Evolutionary conservation across 30 jellyfish, hydroid and myxozoan genomes (phyloP), one percentile per base, ranked within the genome.

Genomic region (Chrysaora quinquecirrha): DNA sequence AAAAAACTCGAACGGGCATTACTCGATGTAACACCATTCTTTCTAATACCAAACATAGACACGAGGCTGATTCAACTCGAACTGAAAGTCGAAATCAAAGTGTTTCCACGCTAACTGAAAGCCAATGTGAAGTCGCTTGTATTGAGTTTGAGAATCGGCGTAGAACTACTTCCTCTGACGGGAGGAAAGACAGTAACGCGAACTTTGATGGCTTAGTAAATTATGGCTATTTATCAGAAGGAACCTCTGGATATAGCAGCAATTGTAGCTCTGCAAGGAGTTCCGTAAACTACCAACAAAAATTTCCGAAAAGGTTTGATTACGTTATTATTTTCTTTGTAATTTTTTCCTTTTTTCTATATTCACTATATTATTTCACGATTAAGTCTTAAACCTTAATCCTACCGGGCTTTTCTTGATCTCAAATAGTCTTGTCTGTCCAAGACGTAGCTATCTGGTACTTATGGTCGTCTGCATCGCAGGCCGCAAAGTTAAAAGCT

Each of bases 201-300:
- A 64, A 67, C 30, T 6, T 27, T 65, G 34, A 30, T 48, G 71
- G 76, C 32, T 12, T 0, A 0, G 1, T 58, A 0, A 80, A 80
- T 34, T 67, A 28, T 48, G 90, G 90, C 9, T 80, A 80, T 58
- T 67, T 64, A 50, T 80, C 90, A 50, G 90, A 80, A 29, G 90
- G 90, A 49, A 80, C 90, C 3, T 80, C 90, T 27, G 90, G 90
- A 0, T 80, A 80, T 48, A 71, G 78, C 6, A 80, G 90, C 34
- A 79, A 49, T 21, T 63, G 71, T 38, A 80, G 90, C 49, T 80
- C 90, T 7, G 90, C 77, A 6, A 67, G 90, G 25, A 80, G 90
- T 58, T 80, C 90, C 1, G 90, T 83, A 10, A 80, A 49, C 63
- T 64, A 2, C 71, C 38, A 71, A 0, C 24, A 38, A 33, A 48